Percentiles rank a stretch among this genome's conserved stretches.
phyloP scores from a whole-genome alignment of 2,888 invertebrate species.

The Conistra vaccinii region DNA sequence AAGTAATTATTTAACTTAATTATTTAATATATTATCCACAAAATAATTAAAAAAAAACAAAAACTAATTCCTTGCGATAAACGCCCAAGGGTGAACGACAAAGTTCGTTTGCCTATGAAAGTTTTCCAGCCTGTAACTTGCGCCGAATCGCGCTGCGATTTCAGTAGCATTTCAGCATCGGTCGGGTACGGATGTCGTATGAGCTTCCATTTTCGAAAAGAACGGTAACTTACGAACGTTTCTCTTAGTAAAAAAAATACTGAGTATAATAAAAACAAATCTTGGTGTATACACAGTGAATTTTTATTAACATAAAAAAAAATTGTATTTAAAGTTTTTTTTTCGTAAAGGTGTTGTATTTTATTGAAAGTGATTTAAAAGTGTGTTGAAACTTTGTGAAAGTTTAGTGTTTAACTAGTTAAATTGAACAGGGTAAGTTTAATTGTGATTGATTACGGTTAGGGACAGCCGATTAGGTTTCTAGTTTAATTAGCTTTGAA shows the following conservation, averaged over 20 bases:
- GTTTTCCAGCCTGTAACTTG: constrained; percentile 39
- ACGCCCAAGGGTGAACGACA: constrained; percentile 40
- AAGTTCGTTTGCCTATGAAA: constrained; percentile 34
- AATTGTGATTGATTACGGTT: constrained; percentile 57
- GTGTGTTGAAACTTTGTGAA: constrained; percentile 59
- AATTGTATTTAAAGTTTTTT: background rate
- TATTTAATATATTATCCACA: too few relatives aligned
- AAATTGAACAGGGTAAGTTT: constrained; percentile 55
- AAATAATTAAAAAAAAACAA: background rate
- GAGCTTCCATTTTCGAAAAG: background rate
- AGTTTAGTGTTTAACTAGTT: constrained; percentile 52
- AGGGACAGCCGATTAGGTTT: constrained; percentile 35
- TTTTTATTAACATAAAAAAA: background rate
- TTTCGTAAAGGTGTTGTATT: constrained; percentile 11
- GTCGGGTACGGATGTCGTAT: constrained; percentile 39
- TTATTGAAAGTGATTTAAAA: constrained; percentile 23
- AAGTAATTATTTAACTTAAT: background rate
- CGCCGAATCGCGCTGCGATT: background rate
- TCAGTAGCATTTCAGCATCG: constrained; percentile 49
- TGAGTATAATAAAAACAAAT: background rate
- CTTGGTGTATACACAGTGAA: background rate
- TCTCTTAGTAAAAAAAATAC: background rate
- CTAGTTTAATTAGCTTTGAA: constrained; percentile 45
- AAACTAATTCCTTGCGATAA: constrained; percentile 25
- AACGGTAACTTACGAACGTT: constrained; percentile 16